Conservation (phyloP, 1,140 invertebrate genomes). For the Drosophila melanica region DNA sequence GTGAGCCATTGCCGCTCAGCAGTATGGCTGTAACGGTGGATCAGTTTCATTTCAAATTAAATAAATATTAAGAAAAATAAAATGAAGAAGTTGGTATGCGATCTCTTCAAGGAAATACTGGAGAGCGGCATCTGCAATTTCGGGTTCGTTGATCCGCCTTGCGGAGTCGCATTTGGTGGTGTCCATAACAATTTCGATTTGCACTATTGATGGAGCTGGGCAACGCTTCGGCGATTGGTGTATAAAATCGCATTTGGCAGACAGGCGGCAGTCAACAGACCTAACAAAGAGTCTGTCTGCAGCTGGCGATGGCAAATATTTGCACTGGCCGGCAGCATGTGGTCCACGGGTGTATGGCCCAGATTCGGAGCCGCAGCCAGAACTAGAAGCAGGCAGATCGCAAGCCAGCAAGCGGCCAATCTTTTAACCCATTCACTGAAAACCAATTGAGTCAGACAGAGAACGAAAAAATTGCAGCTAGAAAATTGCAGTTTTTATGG, state of each 20-base stretch:
- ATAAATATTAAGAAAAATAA: conserved; percentile 34
- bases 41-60: conserved; percentile 51
- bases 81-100: conserved; percentile 1
- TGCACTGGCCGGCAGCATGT: conserved; percentile 68
- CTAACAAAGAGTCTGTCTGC: conserved; percentile 45
- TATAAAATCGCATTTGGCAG: conserved; percentile 36
- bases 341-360: conserved; percentile 33
- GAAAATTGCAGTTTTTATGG: conserved; percentile 79
- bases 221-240: conserved; percentile 35
- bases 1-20: conserved; percentile 34
- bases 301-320: conserved; percentile 70
- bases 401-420: conserved; percentile 9
- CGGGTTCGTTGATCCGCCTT: conserved; percentile 60
- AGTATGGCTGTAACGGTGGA: conserved; percentile 23
- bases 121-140: conserved; percentile 44
- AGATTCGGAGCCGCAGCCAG: conserved; percentile 1
- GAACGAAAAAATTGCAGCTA: conserved; percentile 42
- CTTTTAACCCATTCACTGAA: conserved; percentile 57
- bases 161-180: conserved; percentile 53
- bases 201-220: conserved; percentile 25
- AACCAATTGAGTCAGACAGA: conserved; percentile 12
- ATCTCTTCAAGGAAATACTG: conserved; percentile 21
- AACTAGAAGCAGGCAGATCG: conserved; percentile 7
- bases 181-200: conserved; percentile 60
- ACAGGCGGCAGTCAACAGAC: conserved; percentile 54